Evolutionary conservation across 2,888 invertebrate genomes (phyloP).

Genomic region (Glyphotaelius pellucidus): DNA sequence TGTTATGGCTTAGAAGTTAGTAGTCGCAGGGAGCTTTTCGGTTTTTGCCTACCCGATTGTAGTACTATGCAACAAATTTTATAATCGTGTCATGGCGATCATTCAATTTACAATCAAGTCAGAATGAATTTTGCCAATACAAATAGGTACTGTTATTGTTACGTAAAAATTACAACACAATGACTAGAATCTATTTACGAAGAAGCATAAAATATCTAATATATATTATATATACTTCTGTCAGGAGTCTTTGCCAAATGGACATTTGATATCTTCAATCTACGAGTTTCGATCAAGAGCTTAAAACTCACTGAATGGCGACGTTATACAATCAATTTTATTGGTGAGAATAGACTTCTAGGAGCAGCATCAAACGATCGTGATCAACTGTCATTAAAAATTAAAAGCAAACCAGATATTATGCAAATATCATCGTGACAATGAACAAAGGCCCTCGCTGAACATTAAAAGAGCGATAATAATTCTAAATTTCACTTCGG

Average conservation of each 20-base stretch:
- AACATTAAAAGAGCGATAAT: background rate
- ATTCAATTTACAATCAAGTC: background rate
- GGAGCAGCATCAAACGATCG: conserved; percentile 24
- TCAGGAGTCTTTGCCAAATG: background rate
- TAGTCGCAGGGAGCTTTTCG: background rate
- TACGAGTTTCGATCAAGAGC: background rate
- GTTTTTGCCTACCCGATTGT: no score
- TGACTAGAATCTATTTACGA: background rate
- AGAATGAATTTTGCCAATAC: background rate
- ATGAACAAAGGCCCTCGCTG: conserved; percentile 12
- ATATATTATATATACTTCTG: background rate
- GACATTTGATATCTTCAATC: background rate
- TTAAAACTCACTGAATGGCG: background rate
- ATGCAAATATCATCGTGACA: conserved; percentile 63
- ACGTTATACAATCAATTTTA: background rate
- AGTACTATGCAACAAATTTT: background rate
- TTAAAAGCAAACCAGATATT: conserved; percentile 61
- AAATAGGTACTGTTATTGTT: background rate
- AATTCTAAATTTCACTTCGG: conserved; percentile 50
- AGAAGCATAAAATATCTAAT: background rate
- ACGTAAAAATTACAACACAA: background rate
- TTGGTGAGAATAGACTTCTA: conserved; percentile 12
- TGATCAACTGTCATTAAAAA: conserved; percentile 55
- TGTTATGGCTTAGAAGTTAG: background rate
- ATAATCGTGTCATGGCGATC: background rate